Conservation (phyloP, 2,113 vertebrate species). For the Burhinus bistriatus region DNA sequence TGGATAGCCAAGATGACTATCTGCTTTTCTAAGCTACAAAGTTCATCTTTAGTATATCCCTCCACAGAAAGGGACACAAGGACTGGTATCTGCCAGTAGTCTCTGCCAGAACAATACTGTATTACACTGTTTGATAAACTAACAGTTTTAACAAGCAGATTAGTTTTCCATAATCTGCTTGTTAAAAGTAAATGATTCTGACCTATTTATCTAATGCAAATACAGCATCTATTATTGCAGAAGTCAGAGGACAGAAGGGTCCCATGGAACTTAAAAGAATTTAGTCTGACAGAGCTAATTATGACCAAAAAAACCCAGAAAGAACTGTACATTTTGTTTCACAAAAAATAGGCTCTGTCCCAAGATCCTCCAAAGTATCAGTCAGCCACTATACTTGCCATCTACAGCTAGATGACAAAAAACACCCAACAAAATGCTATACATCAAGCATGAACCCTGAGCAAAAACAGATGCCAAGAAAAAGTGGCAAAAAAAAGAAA, state of each 20-base stretch:
- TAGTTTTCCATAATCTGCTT: background rate
- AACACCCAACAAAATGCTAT: background rate
- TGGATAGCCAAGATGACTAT: background rate
- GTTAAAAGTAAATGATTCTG: background rate
- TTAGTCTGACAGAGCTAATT: background rate
- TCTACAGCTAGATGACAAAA: background rate
- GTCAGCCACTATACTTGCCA: background rate
- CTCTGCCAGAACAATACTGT: slow-evolving; percentile 40
- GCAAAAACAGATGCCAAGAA: background rate
- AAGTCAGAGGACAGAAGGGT: background rate
- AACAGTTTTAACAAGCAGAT: slow-evolving; percentile 33
- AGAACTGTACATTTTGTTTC: background rate
- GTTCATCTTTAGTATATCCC: background rate
- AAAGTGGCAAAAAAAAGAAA: background rate
- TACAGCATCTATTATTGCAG: background rate
- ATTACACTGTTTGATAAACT: background rate
- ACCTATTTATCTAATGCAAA: slow-evolving; percentile 3
- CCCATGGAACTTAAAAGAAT: background rate
- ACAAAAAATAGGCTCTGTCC: background rate
- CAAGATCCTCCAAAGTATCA: background rate
- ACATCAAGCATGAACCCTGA: background rate
- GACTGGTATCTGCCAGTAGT: background rate
- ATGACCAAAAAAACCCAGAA: background rate
- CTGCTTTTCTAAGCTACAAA: background rate
- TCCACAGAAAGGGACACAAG: background rate